Evolutionary conservation across 2,113 vertebrate genomes (phyloP).

Genomic region (Eolophus roseicapilla): DNA sequence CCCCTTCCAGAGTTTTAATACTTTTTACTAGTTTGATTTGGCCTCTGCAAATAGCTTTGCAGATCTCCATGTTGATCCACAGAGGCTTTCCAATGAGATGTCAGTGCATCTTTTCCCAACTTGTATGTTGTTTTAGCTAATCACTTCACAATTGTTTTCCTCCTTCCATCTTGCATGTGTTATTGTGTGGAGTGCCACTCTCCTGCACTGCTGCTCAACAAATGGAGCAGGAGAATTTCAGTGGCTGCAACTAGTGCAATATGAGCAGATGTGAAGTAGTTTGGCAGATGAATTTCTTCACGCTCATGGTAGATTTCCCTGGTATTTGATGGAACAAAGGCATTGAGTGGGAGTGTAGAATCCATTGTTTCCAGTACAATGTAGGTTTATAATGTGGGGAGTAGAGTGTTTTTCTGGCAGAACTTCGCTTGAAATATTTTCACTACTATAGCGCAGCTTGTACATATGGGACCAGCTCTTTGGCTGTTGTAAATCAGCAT

Average conservation of each 20-base stretch:
- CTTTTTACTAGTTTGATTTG: background rate
- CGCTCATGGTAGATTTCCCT: accelerated
- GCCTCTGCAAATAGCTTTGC: background rate
- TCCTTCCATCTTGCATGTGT: background rate
- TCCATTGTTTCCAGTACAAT: background rate
- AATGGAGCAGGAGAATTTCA: background rate
- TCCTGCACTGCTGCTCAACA: background rate
- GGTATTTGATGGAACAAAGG: background rate
- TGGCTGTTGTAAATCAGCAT: background rate
- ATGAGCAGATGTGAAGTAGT: background rate
- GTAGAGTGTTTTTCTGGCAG: background rate
- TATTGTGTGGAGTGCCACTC: background rate
- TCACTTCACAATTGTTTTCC: background rate
- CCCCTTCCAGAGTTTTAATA: background rate
- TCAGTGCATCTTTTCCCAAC: background rate
- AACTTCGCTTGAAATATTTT: background rate
- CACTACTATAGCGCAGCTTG: background rate
- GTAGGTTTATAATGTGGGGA: background rate
- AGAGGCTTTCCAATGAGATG: accelerated
- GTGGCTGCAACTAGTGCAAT: background rate
- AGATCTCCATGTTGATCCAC: background rate
- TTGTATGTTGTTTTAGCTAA: background rate
- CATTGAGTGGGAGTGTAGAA: accelerated
- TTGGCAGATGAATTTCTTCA: background rate
- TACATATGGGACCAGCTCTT: background rate